Conservation (phyloP, 2,113 vertebrate genomes). For the Cathartes aura region DNA sequence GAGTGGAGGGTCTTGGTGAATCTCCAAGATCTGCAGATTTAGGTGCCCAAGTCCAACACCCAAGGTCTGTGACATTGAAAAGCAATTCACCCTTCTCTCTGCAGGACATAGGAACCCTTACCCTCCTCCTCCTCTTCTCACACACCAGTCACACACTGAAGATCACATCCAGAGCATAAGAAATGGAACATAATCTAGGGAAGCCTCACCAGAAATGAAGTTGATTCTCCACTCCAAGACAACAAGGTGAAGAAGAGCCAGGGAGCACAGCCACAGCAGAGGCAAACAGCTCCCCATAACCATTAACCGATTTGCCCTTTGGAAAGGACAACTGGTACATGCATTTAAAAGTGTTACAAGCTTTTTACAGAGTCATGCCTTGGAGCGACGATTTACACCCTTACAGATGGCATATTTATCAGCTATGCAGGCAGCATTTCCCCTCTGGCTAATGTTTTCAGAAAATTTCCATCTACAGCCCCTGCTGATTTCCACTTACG, state of each 20-base stretch:
- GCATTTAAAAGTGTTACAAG: background rate
- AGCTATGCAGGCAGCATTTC: background rate
- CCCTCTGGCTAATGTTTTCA: background rate
- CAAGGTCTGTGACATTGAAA: background rate
- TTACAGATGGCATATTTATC: background rate
- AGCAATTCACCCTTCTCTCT: background rate
- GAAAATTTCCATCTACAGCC: background rate
- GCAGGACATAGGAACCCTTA: background rate
- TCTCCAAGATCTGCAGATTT: background rate
- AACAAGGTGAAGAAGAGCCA: background rate
- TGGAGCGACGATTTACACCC: background rate
- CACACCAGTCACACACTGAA: background rate
- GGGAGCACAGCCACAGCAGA: background rate
- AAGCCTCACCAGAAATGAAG: background rate
- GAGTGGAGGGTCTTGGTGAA: background rate
- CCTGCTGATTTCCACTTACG: background rate
- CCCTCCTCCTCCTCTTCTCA: background rate
- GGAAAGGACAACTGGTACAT: background rate
- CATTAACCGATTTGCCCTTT: background rate
- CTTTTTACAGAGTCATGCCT: background rate
- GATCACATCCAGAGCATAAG: background rate
- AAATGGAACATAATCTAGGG: background rate
- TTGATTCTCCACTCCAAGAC: background rate
- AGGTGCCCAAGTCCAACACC: background rate
- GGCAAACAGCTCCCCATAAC: background rate